These are phyloP conservation scores for Gastrophryne carolinensis DNA, from an alignment of 2,797 vertebrate species.

Conservation along the genomic window DNA sequence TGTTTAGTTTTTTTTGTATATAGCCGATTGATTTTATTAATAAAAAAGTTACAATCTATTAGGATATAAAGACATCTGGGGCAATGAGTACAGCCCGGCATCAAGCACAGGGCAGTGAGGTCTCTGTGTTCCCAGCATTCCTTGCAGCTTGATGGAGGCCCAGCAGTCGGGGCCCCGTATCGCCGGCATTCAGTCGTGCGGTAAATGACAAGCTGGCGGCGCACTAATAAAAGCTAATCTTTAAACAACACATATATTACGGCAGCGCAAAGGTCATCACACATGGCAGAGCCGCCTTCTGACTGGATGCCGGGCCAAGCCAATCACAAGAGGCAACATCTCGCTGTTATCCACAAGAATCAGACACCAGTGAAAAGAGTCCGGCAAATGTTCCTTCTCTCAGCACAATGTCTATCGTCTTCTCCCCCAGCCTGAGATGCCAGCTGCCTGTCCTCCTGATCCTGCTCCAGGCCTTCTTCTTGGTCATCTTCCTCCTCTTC, in stretches of 20 bases:
- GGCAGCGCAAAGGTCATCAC: conserved; percentile 38
- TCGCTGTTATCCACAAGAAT: conserved; percentile 5
- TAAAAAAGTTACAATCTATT: no score
- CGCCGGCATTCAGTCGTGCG: conserved; percentile 24
- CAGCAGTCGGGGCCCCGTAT: no score
- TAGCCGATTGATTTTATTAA: no score
- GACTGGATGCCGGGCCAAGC: neutral
- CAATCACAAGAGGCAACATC: neutral
- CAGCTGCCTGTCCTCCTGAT: conserved; percentile 69
- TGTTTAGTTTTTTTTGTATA: no score
- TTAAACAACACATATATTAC: conserved; percentile 38
- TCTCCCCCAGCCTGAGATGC: conserved; percentile 56
- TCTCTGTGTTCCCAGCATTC: no score
- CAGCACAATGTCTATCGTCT: conserved; percentile 45
- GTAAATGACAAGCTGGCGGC: conserved; percentile 16
- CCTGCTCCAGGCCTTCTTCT: conserved; percentile 65
- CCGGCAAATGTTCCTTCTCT: neutral
- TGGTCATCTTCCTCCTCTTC: conserved; percentile 68
- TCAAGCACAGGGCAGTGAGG: no score
- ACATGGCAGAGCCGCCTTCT: neutral
- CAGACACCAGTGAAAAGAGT: neutral
- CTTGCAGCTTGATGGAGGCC: no score
- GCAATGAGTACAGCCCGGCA: no score
- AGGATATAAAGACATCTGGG: no score
- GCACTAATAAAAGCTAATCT: conserved; percentile 50